Evolutionary conservation across 2,797 vertebrate species (phyloP).

Genomic region (Macropus fuliginosus): DNA sequence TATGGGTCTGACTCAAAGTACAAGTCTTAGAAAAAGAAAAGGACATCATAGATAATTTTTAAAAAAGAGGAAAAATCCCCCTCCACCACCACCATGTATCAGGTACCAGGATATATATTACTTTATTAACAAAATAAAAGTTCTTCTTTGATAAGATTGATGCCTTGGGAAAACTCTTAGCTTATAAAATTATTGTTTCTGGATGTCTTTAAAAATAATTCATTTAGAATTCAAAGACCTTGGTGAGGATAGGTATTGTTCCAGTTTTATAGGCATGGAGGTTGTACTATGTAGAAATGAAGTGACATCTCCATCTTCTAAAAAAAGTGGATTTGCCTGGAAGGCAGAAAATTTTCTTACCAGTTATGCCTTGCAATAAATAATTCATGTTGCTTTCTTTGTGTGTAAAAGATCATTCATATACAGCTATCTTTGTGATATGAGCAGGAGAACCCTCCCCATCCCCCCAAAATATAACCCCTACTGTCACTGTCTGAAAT

Average conservation of each 20-base stretch:
- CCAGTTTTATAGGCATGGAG: neutral
- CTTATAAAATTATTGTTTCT: neutral
- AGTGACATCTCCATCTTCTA: neutral
- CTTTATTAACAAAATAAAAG: constrained; percentile 20
- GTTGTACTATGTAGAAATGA: neutral
- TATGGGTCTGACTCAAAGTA: neutral
- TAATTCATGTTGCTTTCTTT: neutral
- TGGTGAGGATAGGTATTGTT: neutral
- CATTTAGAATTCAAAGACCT: neutral
- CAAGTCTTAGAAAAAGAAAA: neutral
- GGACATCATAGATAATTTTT: neutral
- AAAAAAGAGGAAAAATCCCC: neutral
- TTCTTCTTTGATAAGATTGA: neutral
- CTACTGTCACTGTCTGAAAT: neutral
- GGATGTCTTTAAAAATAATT: neutral
- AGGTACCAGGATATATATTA: neutral
- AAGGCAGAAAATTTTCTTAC: neutral
- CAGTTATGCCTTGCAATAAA: neutral
- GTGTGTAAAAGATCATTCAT: neutral
- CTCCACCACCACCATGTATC: neutral
- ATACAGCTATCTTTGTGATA: neutral
- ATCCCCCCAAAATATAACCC: neutral
- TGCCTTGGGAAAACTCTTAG: neutral
- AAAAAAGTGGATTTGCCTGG: neutral
- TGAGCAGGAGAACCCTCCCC: neutral